A percentile compares a stretch with the other conserved stretches of the same genome.
Evolutionary conservation across 2,888 invertebrate genomes (phyloP).

Genomic region (Osmoderma eremita): DNA sequence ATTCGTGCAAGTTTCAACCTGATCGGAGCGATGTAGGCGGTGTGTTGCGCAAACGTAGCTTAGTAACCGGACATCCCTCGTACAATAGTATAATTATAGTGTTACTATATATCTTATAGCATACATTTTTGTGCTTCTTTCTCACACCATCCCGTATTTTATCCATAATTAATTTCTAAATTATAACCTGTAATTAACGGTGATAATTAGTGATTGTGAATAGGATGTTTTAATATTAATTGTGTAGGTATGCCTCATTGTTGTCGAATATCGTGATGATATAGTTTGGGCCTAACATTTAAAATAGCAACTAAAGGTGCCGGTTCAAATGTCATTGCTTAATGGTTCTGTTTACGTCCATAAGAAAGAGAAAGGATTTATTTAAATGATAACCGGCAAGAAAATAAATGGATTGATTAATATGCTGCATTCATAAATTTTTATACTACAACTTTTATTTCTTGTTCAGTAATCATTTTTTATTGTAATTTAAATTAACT

Average conservation of each 20-base stretch:
- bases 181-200: neutral
- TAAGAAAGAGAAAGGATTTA: too few relatives aligned
- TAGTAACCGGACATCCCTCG: too few relatives aligned
- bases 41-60: too few relatives aligned
- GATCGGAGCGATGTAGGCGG: too few relatives aligned
- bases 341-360: too few relatives aligned
- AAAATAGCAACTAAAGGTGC: neutral
- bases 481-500: too few relatives aligned
- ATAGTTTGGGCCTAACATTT: neutral
- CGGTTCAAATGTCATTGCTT: neutral
- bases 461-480: too few relatives aligned
- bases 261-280: constrained; percentile 2
- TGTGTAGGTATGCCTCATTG: constrained; percentile 8
- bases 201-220: constrained; percentile 2
- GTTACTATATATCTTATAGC: neutral
- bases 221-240: constrained; percentile 1
- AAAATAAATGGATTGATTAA: too few relatives aligned
- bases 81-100: neutral
- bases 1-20: too few relatives aligned
- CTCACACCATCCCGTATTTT: neutral
- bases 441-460: too few relatives aligned
- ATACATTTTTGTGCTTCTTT: neutral
- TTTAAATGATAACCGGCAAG: too few relatives aligned
- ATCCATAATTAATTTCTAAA: neutral
- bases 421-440: too few relatives aligned